These are phyloP conservation scores for Oreochromis mossambicus DNA, from an alignment of 2,797 vertebrate genomes.

Conservation along the genomic window DNA sequence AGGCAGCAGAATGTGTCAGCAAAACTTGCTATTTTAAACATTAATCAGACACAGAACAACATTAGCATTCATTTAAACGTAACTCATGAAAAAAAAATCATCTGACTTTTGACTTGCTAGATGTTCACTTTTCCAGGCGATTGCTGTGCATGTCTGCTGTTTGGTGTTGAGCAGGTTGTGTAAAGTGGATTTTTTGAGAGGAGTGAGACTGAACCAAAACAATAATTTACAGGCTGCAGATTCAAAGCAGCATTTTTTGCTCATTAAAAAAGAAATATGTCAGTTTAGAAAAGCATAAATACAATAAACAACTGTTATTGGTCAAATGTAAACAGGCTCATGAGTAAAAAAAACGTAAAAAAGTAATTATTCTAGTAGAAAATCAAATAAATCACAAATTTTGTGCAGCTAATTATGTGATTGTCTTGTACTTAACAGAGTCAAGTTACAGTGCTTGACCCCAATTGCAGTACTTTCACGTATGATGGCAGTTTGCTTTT, in stretches of 20 bases:
- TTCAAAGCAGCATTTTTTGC: background rate
- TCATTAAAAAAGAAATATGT: background rate
- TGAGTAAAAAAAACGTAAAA: background rate
- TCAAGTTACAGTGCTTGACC: background rate
- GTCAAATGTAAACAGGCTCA: background rate
- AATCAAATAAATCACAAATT: background rate
- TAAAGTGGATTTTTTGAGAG: background rate
- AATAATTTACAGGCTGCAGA: background rate
- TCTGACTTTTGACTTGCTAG: background rate
- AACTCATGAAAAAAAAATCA: background rate
- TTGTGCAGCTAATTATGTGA: background rate
- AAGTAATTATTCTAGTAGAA: background rate
- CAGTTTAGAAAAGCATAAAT: background rate
- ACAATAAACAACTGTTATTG: background rate
- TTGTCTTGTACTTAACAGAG: background rate
- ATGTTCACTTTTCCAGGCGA: background rate
- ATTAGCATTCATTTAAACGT: background rate
- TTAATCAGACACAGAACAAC: background rate
- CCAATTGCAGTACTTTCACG: accelerated
- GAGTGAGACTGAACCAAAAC: background rate
- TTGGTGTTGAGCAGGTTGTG: background rate
- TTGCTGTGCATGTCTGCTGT: background rate
- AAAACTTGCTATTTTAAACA: background rate
- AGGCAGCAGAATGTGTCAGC: background rate
- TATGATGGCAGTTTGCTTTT: background rate